These are phyloP conservation scores for Vidua macroura DNA, from an alignment of 2,113 vertebrate genomes.

Conservation along the genomic window DNA sequence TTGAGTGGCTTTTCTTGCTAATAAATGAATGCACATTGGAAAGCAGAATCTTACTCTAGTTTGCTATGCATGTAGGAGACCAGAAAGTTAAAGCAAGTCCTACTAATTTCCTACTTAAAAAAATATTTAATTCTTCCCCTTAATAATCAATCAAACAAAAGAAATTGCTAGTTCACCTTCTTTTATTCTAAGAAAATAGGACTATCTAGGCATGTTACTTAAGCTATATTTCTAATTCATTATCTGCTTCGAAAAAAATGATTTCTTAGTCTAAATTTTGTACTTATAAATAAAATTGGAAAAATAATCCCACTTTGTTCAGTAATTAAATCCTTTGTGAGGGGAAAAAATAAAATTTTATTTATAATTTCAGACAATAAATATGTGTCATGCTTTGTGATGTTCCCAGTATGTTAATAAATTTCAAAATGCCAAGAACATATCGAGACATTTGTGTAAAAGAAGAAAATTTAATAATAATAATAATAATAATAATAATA, in stretches of 20 bases:
- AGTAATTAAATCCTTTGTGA: neutral
- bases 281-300: neutral
- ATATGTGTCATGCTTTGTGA: neutral
- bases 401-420: neutral
- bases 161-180: neutral
- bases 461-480: neutral
- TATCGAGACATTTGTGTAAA: neutral
- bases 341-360: neutral
- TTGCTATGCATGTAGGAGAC: neutral
- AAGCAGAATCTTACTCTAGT: neutral
- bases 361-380: neutral
- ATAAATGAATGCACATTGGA: neutral
- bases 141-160: neutral
- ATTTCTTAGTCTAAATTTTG: neutral
- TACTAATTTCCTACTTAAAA: neutral
- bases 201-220: neutral
- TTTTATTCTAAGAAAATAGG: neutral
- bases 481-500: neutral
- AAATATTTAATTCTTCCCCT: neutral
- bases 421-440: neutral
- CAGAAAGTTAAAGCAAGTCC: neutral
- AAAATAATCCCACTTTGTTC: neutral
- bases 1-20: neutral
- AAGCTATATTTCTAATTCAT: neutral
- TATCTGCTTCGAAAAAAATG: fast-evolving